These are phyloP conservation scores for Drosophila tristis DNA, from an alignment of 1,140 invertebrate genomes.

Conservation along the genomic window DNA sequence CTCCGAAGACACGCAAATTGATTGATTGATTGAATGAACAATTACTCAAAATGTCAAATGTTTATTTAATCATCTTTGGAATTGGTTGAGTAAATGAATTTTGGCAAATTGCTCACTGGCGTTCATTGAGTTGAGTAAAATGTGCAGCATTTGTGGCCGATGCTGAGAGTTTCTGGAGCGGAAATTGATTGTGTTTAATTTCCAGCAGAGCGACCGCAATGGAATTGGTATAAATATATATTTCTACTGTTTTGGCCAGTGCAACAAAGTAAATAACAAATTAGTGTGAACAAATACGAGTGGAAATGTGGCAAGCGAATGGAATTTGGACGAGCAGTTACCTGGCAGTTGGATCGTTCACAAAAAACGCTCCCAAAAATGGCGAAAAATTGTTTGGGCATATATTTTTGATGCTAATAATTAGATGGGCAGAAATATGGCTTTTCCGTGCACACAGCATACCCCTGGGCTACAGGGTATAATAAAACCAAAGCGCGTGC, in stretches of 20 bases:
- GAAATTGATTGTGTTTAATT: conserved; percentile 83
- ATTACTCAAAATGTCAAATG: conserved; percentile 40
- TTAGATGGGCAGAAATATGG: too few relatives aligned
- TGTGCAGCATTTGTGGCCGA: conserved; percentile 34
- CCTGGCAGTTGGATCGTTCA: too few relatives aligned
- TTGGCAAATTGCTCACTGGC: conserved; percentile 40
- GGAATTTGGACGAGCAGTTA: too few relatives aligned
- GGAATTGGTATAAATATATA: background rate
- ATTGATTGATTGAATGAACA: conserved; percentile 29
- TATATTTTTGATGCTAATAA: too few relatives aligned
- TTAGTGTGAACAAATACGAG: conserved; percentile 25
- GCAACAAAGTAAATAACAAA: conserved; percentile 55
- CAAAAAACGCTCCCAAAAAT: too few relatives aligned
- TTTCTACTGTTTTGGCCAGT: conserved; percentile 5
- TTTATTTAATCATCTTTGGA: conserved; percentile 39
- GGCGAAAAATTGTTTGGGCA: too few relatives aligned
- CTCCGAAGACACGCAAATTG: background rate
- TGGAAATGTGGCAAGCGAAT: background rate
- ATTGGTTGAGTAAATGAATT: conserved; percentile 52
- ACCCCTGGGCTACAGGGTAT: too few relatives aligned
- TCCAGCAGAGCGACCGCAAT: conserved; percentile 68
- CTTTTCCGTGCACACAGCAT: too few relatives aligned
- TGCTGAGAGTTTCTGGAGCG: conserved; percentile 69
- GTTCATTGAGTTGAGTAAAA: background rate
- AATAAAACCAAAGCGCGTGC: conserved; percentile 37